Evolutionary conservation across 2,113 vertebrate genomes (phyloP).

Genomic region (Colius striatus): DNA sequence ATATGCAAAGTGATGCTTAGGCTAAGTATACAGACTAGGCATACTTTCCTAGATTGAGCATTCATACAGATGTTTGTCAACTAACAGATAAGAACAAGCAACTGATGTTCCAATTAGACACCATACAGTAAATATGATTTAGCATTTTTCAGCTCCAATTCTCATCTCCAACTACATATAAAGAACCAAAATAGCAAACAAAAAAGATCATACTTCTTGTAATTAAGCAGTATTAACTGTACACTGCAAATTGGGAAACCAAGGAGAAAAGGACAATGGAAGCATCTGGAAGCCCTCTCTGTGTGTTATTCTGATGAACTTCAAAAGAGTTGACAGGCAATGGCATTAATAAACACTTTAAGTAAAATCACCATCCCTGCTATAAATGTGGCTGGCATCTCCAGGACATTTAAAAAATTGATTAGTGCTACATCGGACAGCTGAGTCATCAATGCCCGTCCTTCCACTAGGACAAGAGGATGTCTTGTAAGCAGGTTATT

Average conservation of each 20-base stretch:
- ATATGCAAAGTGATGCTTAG: neutral
- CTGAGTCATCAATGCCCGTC: conserved; percentile 19
- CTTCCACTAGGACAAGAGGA: conserved; percentile 38
- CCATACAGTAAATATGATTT: neutral
- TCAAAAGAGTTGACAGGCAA: neutral
- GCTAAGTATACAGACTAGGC: neutral
- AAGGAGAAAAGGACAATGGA: neutral
- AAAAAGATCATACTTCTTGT: neutral
- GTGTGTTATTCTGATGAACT: neutral
- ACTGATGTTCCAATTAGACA: neutral
- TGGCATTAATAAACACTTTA: conserved; percentile 1
- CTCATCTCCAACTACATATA: neutral
- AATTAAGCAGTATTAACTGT: neutral
- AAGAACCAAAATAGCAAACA: neutral
- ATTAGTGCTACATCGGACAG: conserved; percentile 34
- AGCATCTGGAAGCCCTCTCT: neutral
- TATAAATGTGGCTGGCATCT: neutral
- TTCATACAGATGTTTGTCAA: neutral
- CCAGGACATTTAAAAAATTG: conserved; percentile 33
- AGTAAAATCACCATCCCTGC: neutral
- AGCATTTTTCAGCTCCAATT: neutral
- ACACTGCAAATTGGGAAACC: neutral
- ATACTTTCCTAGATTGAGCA: neutral
- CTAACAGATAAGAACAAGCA: neutral
- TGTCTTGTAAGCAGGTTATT: conserved; percentile 41